These are phyloP conservation scores for Mastigias papua DNA, from an alignment of 30 jellyfish, hydroid and myxozoan species.

Conservation along the genomic window DNA sequence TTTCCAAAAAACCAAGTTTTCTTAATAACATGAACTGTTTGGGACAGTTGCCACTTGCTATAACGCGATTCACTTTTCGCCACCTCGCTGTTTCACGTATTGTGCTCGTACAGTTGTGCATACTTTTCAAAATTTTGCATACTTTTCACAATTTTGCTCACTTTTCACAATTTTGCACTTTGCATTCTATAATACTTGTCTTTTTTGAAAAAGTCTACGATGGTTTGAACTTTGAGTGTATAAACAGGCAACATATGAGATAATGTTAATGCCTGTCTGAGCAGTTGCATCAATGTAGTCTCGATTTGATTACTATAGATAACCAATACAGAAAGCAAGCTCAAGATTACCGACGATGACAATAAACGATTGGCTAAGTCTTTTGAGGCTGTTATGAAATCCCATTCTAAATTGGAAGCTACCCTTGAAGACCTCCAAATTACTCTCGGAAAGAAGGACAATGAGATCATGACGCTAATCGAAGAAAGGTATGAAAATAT, in stretches of 20 bases:
- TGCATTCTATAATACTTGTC: neutral
- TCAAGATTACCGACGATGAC: conserved; percentile 38
- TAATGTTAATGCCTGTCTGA: neutral
- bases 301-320: conserved; percentile 2
- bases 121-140: too few species aligned
- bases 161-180: neutral
- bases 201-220: neutral
- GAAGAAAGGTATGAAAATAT: conserved; percentile 31
- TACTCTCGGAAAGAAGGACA: conserved; percentile 59
- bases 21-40: too few species aligned
- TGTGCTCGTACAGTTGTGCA: too few species aligned
- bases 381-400: conserved; percentile 59
- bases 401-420: conserved; percentile 60
- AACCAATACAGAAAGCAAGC: conserved; percentile 14
- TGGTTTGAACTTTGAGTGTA: too few species aligned
- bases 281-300: neutral
- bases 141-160: too few species aligned
- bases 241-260: too few species aligned
- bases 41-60: too few species aligned
- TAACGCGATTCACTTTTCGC: too few species aligned
- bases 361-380: conserved; percentile 51
- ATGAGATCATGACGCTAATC: conserved; percentile 14
- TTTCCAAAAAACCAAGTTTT: too few species aligned
- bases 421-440: conserved; percentile 52
- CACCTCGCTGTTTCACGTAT: too few species aligned